A percentile compares a stretch with the other conserved stretches of the same genome.
These are phyloP conservation scores for Temnothorax longispinosus DNA, from an alignment of 1,140 invertebrate genomes.

Conservation along the genomic window DNA sequence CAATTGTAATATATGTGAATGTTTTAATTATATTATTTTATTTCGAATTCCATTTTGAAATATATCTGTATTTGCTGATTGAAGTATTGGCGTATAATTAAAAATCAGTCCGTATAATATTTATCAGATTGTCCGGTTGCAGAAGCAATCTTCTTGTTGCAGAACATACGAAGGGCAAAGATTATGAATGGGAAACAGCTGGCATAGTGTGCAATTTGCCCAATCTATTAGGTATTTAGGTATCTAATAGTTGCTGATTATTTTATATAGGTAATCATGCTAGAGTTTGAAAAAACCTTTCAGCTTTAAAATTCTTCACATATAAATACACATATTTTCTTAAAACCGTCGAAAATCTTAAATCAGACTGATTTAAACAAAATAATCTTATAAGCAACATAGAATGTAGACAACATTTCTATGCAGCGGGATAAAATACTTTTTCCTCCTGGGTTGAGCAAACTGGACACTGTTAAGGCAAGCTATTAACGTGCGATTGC, in stretches of 20 bases:
- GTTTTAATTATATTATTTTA: not conserved
- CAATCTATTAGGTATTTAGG: not conserved
- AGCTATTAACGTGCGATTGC: slow-evolving; percentile 3
- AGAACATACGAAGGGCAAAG: not conserved
- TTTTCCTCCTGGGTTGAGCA: not conserved
- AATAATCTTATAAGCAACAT: not conserved
- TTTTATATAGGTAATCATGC: not conserved
- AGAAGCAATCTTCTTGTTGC: slow-evolving; percentile 36
- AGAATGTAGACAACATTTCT: not conserved
- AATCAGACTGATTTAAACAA: not conserved
- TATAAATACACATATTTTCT: not conserved
- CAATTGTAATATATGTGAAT: slow-evolving; percentile 7
- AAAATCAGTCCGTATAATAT: slow-evolving; percentile 60
- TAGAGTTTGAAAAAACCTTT: not conserved
- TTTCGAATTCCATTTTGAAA: slow-evolving; percentile 11
- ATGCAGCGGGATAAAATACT: not conserved
- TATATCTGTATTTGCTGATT: slow-evolving; percentile 1
- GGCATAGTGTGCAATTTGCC: not conserved
- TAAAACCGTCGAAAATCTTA: not conserved
- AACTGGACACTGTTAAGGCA: not conserved
- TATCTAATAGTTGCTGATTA: not conserved
- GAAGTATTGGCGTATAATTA: slow-evolving; percentile 33
- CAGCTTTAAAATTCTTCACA: not conserved
- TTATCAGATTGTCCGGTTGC: slow-evolving; percentile 71
- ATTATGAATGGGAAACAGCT: not conserved